These are phyloP conservation scores for Rhagoletis pomonella DNA, from an alignment of 1,140 invertebrate species.

Conservation along the genomic window DNA sequence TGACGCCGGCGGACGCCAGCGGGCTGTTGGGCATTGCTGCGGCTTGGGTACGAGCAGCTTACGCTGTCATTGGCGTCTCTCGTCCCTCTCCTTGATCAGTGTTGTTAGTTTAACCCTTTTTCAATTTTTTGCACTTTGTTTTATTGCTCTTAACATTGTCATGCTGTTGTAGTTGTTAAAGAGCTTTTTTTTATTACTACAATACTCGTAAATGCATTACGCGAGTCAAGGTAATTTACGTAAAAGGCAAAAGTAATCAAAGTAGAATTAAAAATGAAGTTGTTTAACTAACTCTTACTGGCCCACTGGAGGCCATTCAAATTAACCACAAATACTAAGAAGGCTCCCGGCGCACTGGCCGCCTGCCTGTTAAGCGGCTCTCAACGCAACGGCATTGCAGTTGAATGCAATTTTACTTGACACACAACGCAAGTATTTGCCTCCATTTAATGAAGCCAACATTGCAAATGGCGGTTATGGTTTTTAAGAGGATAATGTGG, in stretches of 20 bases:
- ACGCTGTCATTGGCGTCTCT: neutral
- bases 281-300: conserved; percentile 38
- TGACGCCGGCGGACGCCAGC: neutral
- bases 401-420: conserved; percentile 6
- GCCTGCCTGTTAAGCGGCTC: neutral
- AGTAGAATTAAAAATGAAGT: conserved; percentile 45
- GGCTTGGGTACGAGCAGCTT: neutral
- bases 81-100: neutral
- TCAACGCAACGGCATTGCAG: too few species aligned
- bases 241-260: conserved; percentile 38
- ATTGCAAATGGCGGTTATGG: neutral
- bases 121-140: neutral
- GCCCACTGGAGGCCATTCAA: conserved; percentile 7
- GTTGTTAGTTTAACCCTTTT: conserved; percentile 36
- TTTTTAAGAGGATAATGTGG: neutral
- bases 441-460: neutral
- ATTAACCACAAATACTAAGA: neutral
- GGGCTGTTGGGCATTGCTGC: neutral
- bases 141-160: neutral
- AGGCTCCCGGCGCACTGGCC: neutral
- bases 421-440: neutral
- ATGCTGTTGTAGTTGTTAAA: neutral
- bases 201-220: conserved; percentile 25
- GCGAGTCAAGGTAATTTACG: conserved; percentile 22
- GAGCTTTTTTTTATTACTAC: conserved; percentile 22